These are phyloP conservation scores for Eilema depressum DNA, from an alignment of 2,888 invertebrate species.

Conservation along the genomic window DNA sequence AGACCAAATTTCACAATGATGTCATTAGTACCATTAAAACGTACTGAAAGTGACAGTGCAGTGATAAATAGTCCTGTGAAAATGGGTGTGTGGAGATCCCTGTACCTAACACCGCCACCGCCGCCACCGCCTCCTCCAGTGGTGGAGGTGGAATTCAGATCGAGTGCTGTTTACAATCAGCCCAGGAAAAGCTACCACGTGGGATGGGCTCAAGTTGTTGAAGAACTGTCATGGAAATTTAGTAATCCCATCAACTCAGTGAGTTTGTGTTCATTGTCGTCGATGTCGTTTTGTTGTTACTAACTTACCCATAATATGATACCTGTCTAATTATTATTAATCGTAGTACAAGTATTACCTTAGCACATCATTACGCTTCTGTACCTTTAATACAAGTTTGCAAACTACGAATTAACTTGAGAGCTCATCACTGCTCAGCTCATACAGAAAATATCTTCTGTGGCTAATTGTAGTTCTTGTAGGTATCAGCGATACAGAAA, in stretches of 20 bases:
- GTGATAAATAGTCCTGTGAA: slow-evolving; percentile 40
- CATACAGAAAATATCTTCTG: neutral
- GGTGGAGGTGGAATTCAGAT: slow-evolving; percentile 28
- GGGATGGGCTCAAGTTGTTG: slow-evolving; percentile 76
- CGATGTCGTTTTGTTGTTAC: slow-evolving; percentile 16
- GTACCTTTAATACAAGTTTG: neutral
- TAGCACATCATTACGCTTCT: neutral
- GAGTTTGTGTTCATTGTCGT: slow-evolving; percentile 55
- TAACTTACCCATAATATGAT: slow-evolving; percentile 14
- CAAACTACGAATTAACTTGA: neutral
- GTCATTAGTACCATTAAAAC: slow-evolving; percentile 51
- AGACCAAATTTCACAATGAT: slow-evolving; percentile 55
- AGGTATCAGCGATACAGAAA: neutral
- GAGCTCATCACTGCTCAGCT: no score
- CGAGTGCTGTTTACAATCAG: slow-evolving; percentile 7
- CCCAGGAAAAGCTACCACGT: slow-evolving; percentile 64
- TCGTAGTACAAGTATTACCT: neutral
- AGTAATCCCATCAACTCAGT: slow-evolving; percentile 53
- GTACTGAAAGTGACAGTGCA: slow-evolving; percentile 53
- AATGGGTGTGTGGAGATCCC: slow-evolving; percentile 35
- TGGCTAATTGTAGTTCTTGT: neutral
- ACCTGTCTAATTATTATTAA: neutral
- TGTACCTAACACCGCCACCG: slow-evolving; percentile 12
- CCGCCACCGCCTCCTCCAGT: slow-evolving; percentile 14
- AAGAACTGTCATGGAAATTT: slow-evolving; percentile 72